Percentiles rank a stretch among this genome's conserved stretches.
Conservation (phyloP, 2,888 invertebrate species). For the Chrysolina haemoptera region DNA sequence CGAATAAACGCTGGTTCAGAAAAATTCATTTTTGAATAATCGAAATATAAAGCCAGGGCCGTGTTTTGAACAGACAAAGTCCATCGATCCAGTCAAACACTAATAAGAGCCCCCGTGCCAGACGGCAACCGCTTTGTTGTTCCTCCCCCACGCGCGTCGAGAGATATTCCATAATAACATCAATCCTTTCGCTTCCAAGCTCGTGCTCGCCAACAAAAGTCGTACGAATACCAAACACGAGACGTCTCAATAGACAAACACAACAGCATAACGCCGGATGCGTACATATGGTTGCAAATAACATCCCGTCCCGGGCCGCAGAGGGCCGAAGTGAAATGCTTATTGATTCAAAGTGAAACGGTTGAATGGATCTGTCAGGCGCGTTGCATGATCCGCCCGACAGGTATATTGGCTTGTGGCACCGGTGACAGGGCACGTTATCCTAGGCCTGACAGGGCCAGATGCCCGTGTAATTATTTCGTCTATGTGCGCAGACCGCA, state of each 20-base stretch:
- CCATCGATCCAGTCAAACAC: no score
- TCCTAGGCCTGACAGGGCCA: conserved; percentile 46
- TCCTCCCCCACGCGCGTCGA: no score
- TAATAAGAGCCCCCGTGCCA: no score
- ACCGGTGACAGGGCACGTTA: conserved; percentile 24
- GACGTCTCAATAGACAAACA: conserved; percentile 39
- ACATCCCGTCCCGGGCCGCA: conserved; percentile 34
- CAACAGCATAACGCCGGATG: conserved; percentile 43
- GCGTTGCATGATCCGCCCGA: conserved; percentile 51
- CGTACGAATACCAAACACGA: conserved; percentile 11
- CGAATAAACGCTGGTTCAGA: no score
- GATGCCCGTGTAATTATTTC: conserved; percentile 50
- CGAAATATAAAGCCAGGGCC: no score
- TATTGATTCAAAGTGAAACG: conserved; percentile 54
- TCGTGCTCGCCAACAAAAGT: conserved; percentile 19
- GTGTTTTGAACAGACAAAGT: no score
- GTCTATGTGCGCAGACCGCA: conserved; percentile 42
- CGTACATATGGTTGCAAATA: conserved; percentile 47
- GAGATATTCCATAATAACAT: background rate
- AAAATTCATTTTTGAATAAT: no score
- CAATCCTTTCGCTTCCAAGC: background rate
- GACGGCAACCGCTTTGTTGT: no score
- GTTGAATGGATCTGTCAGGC: conserved; percentile 55
- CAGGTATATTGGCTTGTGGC: conserved; percentile 47
- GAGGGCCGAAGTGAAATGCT: conserved; percentile 45